Percentiles rank a stretch among this genome's conserved stretches.
These are phyloP conservation scores for Apotomis betuletana DNA, from an alignment of 2,888 invertebrate species.

Conservation along the genomic window DNA sequence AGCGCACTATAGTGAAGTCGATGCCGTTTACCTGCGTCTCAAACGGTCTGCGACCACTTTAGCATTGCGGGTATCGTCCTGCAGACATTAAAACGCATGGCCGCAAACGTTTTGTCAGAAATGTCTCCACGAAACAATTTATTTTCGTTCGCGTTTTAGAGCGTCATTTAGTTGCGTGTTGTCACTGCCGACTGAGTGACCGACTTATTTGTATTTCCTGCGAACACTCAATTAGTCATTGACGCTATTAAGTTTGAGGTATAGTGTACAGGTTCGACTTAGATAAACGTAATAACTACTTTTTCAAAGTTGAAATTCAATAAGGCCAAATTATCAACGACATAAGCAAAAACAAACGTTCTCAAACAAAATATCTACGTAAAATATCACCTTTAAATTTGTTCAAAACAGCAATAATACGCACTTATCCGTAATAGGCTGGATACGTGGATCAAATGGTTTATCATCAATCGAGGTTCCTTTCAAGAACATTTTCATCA, in stretches of 20 bases:
- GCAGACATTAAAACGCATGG: conserved; percentile 45
- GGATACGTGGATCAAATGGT: too few relatives aligned
- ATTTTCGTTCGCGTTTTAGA: conserved; percentile 54
- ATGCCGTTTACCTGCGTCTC: conserved; percentile 12
- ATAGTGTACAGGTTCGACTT: background rate
- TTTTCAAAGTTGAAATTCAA: background rate
- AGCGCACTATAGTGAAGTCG: conserved; percentile 3
- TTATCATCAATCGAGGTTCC: too few relatives aligned
- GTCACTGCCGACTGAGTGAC: conserved; percentile 53
- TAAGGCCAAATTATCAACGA: too few relatives aligned
- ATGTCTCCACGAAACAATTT: conserved; percentile 55
- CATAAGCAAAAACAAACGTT: too few relatives aligned
- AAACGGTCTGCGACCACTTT: conserved; percentile 20
- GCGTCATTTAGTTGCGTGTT: conserved; percentile 50
- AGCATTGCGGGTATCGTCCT: conserved; percentile 44
- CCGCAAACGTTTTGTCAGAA: conserved; percentile 49
- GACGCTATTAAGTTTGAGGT: conserved; percentile 7
- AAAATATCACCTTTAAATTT: too few relatives aligned
- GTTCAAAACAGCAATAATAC: too few relatives aligned
- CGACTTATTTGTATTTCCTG: conserved; percentile 50
- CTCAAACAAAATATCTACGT: too few relatives aligned
- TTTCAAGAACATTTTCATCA: too few relatives aligned
- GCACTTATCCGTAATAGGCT: too few relatives aligned
- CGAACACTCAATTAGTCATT: conserved; percentile 42
- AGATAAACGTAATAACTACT: background rate